These are phyloP conservation scores for Phenganax subtilis DNA, from an alignment of 92 coral and sea anemone genomes.

Conservation along the genomic window DNA sequence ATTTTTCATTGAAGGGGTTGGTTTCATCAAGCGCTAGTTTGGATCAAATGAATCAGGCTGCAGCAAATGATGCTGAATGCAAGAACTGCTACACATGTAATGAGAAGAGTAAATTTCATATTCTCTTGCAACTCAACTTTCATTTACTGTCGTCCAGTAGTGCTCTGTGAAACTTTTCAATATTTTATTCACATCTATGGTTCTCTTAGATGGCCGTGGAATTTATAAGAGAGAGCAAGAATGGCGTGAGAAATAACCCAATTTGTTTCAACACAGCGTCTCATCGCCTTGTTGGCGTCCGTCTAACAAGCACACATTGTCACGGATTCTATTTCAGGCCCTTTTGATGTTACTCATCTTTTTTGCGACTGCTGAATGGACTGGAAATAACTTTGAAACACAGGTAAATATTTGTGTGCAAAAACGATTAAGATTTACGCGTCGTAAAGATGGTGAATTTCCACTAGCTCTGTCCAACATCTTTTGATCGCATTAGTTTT, in stretches of 20 bases:
- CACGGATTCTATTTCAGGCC: conserved; percentile 24
- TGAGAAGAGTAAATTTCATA: no score
- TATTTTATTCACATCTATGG: not conserved
- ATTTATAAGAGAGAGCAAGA: not conserved
- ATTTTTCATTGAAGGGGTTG: no score
- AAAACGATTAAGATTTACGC: not conserved
- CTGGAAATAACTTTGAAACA: not conserved
- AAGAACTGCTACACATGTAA: no score
- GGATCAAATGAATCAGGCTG: no score
- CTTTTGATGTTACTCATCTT: not conserved
- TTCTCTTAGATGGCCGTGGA: conserved; percentile 11
- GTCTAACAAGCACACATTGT: conserved; percentile 23
- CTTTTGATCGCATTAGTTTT: no score
- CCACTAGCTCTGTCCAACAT: no score
- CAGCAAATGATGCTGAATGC: no score
- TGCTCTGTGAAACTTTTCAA: not conserved
- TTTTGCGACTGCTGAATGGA: not conserved
- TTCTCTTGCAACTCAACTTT: no score
- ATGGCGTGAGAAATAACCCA: conserved; percentile 10
- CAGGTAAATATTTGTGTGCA: not conserved
- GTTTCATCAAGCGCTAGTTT: no score
- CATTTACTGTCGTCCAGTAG: no score
- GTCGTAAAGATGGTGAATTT: no score
- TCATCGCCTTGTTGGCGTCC: conserved; percentile 28
- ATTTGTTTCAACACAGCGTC: conserved; percentile 27